These are phyloP conservation scores for Lasiurus cinereus DNA, from an alignment of 2,113 vertebrate species.

Conservation along the genomic window DNA sequence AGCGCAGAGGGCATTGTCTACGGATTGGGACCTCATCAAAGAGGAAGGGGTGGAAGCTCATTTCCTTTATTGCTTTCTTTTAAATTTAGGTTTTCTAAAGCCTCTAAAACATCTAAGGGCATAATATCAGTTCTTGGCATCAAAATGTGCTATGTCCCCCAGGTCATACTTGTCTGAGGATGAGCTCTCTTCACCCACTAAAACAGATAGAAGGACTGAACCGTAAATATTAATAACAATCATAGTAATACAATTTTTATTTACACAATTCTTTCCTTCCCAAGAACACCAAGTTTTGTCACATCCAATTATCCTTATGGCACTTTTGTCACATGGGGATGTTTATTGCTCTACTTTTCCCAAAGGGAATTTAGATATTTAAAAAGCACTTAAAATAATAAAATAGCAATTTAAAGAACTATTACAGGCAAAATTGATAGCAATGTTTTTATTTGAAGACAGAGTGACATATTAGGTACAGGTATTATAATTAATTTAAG, in stretches of 20 bases:
- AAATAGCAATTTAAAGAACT: conserved; percentile 52
- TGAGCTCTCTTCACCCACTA: conserved; percentile 97
- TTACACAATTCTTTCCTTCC: background rate
- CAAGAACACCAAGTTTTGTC: conserved; percentile 29
- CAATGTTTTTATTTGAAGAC: conserved; percentile 59
- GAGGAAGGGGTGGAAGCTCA: conserved; percentile 98
- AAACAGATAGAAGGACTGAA: conserved; percentile 93
- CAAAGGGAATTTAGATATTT: conserved; percentile 42
- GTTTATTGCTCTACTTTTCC: conserved; percentile 56
- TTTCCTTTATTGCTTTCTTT: conserved; percentile 97
- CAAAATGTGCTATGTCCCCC: conserved; percentile 97
- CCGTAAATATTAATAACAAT: background rate
- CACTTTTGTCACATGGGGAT: background rate
- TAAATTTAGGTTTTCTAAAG: conserved; percentile 98
- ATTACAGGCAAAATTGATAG: background rate
- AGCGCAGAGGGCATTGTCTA: conserved; percentile 99
- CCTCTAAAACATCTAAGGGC: conserved; percentile 96
- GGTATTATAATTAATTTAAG: conserved; percentile 57
- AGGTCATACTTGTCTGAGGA: conserved; percentile 98
- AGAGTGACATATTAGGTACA: background rate
- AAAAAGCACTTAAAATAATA: conserved; percentile 12
- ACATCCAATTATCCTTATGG: background rate
- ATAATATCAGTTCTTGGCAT: conserved; percentile 99
- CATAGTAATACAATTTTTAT: background rate
- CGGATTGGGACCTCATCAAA: conserved; percentile 97